These are phyloP conservation scores for Macropus fuliginosus DNA, from an alignment of 2,797 vertebrate species.

Conservation along the genomic window DNA sequence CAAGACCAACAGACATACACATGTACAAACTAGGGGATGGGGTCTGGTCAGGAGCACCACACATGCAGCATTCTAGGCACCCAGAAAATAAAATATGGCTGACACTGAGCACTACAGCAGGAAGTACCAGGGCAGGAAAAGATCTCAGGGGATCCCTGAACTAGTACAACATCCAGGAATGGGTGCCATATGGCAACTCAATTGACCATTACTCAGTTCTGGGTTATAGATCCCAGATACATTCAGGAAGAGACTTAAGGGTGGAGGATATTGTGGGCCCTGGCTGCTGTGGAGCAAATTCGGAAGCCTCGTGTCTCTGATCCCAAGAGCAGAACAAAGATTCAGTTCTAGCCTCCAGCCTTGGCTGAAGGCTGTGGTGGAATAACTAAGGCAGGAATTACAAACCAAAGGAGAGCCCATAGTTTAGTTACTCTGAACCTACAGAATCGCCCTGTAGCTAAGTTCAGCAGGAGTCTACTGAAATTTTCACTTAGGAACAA, in stretches of 20 bases:
- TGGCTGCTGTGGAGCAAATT: not conserved
- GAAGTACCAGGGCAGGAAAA: not conserved
- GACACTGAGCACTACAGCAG: not conserved
- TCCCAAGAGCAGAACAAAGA: not conserved
- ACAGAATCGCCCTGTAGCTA: not conserved
- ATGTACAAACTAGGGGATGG: not conserved
- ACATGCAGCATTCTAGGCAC: not conserved
- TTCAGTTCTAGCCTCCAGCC: not conserved
- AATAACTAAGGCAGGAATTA: not conserved
- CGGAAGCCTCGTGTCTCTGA: not conserved
- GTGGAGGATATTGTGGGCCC: not conserved
- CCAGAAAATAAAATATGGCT: not conserved
- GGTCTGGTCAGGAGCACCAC: not conserved
- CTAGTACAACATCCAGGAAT: not conserved
- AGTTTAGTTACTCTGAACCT: not conserved
- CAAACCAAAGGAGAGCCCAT: not conserved
- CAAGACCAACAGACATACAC: not conserved
- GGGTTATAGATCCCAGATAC: not conserved
- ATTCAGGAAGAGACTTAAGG: not conserved
- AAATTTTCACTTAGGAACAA: not conserved
- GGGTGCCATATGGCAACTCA: not conserved
- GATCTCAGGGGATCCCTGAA: not conserved
- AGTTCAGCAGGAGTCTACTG: not conserved
- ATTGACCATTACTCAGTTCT: not conserved
- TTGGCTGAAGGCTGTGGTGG: not conserved